Conservation (phyloP, 2,888 invertebrate species). For the Heterodera filipjevi region DNA sequence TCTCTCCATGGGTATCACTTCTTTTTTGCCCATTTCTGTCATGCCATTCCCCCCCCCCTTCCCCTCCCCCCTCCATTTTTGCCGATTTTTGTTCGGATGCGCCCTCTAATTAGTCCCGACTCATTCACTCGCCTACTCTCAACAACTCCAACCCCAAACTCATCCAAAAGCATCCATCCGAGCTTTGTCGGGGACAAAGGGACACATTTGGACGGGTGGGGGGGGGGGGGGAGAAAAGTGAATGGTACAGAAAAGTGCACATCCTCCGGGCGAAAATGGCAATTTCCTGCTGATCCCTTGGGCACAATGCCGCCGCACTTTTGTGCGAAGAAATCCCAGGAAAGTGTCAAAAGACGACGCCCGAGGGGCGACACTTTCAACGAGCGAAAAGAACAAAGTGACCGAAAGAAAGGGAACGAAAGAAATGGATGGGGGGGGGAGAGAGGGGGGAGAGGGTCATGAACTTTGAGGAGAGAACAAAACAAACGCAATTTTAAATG, state of each 20-base stretch:
- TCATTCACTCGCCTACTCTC: conserved; percentile 8
- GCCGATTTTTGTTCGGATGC: conserved; percentile 15
- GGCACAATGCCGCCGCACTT: conserved; percentile 1
- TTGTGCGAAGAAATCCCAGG: background rate
- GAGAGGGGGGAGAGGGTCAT: background rate
- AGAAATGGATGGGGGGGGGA: background rate
- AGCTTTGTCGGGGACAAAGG: conserved; percentile 19
- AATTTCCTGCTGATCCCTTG: conserved; percentile 20
- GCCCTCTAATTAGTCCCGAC: conserved; percentile 12
- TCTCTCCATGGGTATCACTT: conserved; percentile 3
- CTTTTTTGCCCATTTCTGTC: conserved; percentile 6
- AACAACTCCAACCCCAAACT: conserved; percentile 4
- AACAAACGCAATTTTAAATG: background rate
- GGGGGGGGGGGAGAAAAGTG: background rate
- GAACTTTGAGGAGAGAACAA: background rate
- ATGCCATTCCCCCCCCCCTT: background rate
- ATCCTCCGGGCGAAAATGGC: background rate
- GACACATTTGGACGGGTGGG: background rate
- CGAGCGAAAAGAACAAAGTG: background rate
- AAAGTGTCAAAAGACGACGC: background rate
- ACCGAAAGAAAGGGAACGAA: background rate
- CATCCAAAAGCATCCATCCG: background rate
- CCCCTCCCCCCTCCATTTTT: background rate
- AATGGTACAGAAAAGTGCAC: conserved; percentile 1
- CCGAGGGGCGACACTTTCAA: conserved; percentile 4